Evolutionary conservation across 2,113 vertebrate species (phyloP).

Genomic region (Gymnarchus niloticus): DNA sequence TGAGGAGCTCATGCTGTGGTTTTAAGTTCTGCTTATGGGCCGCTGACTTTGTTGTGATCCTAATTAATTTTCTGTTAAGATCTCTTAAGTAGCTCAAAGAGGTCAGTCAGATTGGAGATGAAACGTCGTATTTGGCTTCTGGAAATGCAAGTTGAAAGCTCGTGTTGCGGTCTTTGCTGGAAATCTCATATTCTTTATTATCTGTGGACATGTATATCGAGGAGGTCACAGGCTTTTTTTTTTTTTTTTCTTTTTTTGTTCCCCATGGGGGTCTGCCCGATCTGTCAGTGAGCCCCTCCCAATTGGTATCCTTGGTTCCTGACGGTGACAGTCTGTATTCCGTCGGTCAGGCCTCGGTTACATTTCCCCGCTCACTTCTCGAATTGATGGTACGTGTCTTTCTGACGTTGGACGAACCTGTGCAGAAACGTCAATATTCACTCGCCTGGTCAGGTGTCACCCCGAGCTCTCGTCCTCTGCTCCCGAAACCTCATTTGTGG

Average conservation of each 20-base stretch:
- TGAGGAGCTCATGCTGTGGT: neutral
- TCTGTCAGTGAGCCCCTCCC: neutral
- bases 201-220: neutral
- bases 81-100: constrained; percentile 10
- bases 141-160: neutral
- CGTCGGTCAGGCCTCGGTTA: neutral
- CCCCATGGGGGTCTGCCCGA: neutral
- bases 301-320: neutral
- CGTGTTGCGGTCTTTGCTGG: neutral
- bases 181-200: neutral
- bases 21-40: constrained; percentile 13
- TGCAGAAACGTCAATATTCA: too few species aligned
- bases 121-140: neutral
- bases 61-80: constrained; percentile 18
- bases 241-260: neutral
- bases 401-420: too few species aligned
- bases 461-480: neutral
- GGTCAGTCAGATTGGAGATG: neutral
- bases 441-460: neutral
- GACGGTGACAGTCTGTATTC: neutral
- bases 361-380: neutral
- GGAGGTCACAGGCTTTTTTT: neutral
- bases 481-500: neutral
- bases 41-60: constrained; percentile 13
- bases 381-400: neutral